Base-by-base conservation (phyloP, 1,140 invertebrate species). In the Dendrolimus kikuchii region DNA sequence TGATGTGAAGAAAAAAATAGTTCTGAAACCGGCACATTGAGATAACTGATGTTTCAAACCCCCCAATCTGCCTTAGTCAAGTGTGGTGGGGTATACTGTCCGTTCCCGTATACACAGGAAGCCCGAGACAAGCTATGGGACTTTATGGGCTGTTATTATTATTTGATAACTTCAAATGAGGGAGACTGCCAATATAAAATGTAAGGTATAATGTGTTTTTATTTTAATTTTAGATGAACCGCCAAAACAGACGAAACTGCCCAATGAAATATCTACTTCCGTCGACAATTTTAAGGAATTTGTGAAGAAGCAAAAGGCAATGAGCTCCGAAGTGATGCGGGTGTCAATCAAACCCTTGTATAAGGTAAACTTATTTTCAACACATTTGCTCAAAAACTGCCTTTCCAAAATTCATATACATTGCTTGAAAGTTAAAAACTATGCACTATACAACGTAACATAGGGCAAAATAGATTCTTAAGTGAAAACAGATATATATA, bases 251-350 rank as follows among this genome's bases (percentile, higher is more conserved):
- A 75, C 64, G 2, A 84, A 82, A 49, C 51, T 96, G 53, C 94
- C 95, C 6, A 92, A 93, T 69, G 92, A 95, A 85, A 90, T 95
- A 42, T 75, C 77, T 4, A 85, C 86, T 23, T 86, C 87, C 0
- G 88, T 91, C 47, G 89, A 91, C 55, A 72, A 87, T 37, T 90
- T 89, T 60, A 96, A 96, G 68, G 91, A 92, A 52, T 93, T 93
- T 86, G 93, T 96, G 0, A 95, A 96, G 87, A 91, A 92, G 51
- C 94, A 96, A 74, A 97, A 96, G 80, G 87, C 89, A 0, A 86
- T 94, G 6, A 93, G 93, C 60, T 95, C 95, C 1, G 94, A 96
- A 64, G 93, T 96, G 50, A 92, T 94, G 52, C 87, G 95, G 49
- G 89, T 92, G 42, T 93, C 92, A 4, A 90, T 90, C 7, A 91